Percentiles rank a stretch among this genome's conserved stretches.
phyloP scores from a whole-genome alignment of 2,888 invertebrate species.

The Leptinotarsa peninsularis region DNA sequence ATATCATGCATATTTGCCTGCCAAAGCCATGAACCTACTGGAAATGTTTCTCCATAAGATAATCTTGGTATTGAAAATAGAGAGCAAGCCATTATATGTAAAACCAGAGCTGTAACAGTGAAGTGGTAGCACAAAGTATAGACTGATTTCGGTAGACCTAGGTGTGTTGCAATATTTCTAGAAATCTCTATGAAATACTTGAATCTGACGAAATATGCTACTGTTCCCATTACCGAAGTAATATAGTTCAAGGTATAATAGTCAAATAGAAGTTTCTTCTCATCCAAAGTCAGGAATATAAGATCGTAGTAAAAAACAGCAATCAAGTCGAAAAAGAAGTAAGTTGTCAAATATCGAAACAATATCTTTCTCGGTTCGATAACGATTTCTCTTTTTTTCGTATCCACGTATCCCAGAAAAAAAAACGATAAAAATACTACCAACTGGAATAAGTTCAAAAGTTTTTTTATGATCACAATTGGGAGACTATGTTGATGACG shows the following conservation, averaged over 20 bases:
- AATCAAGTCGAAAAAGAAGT: slow-evolving; percentile 44
- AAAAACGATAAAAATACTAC: slow-evolving; percentile 37
- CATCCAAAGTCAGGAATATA: background rate
- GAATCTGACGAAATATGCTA: slow-evolving; percentile 14
- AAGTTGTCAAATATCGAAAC: slow-evolving; percentile 43
- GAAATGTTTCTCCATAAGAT: slow-evolving; percentile 10
- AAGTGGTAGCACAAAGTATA: slow-evolving; percentile 18
- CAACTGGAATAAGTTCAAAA: slow-evolving; percentile 23
- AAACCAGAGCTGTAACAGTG: background rate
- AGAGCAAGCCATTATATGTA: slow-evolving; percentile 20
- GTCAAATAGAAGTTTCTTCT: background rate
- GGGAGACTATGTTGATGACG: background rate
- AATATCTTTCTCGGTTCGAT: slow-evolving; percentile 40
- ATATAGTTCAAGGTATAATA: background rate
- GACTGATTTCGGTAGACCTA: background rate
- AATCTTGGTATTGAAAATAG: slow-evolving; percentile 12
- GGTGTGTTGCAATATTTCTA: background rate
- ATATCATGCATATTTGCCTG: slow-evolving; percentile 7
- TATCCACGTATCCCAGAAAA: slow-evolving; percentile 42
- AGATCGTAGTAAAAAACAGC: slow-evolving; percentile 10
- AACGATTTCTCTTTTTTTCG: slow-evolving; percentile 42
- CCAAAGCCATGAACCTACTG: slow-evolving; percentile 39
- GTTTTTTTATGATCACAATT: slow-evolving; percentile 21
- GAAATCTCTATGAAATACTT: slow-evolving; percentile 12
- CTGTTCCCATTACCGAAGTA: background rate